Conservation (phyloP, 2,888 invertebrate species). For the Cephus pulcher region DNA sequence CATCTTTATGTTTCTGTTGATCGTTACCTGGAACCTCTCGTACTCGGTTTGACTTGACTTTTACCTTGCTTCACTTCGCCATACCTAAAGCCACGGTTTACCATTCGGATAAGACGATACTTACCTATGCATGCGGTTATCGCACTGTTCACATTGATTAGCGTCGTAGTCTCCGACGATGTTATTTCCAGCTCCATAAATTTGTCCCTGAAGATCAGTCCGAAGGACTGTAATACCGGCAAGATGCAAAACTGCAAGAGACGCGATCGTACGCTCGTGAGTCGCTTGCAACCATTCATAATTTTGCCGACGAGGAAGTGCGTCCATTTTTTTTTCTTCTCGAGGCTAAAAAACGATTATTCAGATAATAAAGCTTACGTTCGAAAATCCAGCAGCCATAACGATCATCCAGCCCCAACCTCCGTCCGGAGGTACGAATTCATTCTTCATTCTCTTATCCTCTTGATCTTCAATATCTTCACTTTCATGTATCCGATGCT, state of each 20-base stretch:
- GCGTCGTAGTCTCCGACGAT: constrained; percentile 77
- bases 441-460: constrained; percentile 29
- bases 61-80: background rate
- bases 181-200: constrained; percentile 72
- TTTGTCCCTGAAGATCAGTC: constrained; percentile 76
- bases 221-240: constrained; percentile 79
- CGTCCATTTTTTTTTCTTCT: background rate
- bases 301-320: background rate
- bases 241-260: constrained; percentile 74
- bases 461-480: background rate
- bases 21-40: too few relatives aligned
- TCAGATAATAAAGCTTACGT: constrained; percentile 70
- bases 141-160: constrained; percentile 79
- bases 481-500: background rate
- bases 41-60: too few relatives aligned
- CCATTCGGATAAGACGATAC: constrained; percentile 28
- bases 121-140: constrained; percentile 78
- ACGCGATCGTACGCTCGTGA: constrained; percentile 4
- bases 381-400: constrained; percentile 77
- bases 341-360: background rate
- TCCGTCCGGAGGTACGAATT: constrained; percentile 79
- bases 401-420: constrained; percentile 84
- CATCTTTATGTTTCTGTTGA: background rate
- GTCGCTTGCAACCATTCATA: background rate
- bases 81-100: background rate